phyloP scores from a whole-genome alignment of 2,888 invertebrate species.

The Lasioglossum lativentre region DNA sequence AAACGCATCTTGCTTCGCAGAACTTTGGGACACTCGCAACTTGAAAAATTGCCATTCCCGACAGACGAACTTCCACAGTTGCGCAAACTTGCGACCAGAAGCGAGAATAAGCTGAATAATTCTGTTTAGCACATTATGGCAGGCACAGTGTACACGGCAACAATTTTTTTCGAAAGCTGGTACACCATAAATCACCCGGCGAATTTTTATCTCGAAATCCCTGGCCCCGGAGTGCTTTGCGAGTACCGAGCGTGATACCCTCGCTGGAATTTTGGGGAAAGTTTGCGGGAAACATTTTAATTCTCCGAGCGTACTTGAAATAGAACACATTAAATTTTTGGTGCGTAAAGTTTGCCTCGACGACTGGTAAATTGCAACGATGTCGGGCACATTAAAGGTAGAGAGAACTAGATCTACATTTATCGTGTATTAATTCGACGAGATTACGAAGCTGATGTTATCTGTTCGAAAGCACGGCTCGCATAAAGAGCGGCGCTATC shows the following conservation, averaged over 20 bases:
- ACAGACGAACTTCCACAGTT: neutral
- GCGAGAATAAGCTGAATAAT: neutral
- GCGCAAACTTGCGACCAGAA: neutral
- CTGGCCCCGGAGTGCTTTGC: neutral
- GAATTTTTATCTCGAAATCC: neutral
- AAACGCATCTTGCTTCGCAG: slow-evolving; percentile 15
- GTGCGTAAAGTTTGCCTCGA: too few relatives aligned
- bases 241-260: too few relatives aligned
- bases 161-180: neutral
- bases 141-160: neutral
- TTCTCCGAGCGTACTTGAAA: too few relatives aligned
- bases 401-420: too few relatives aligned
- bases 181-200: too few relatives aligned
- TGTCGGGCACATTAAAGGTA: too few relatives aligned
- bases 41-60: slow-evolving; percentile 59
- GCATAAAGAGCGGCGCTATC: slow-evolving; percentile 25
- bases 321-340: too few relatives aligned
- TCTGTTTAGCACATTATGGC: neutral
- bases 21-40: slow-evolving; percentile 58
- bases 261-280: too few relatives aligned
- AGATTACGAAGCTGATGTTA: slow-evolving; percentile 28
- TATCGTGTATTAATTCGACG: slow-evolving; percentile 30
- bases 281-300: too few relatives aligned
- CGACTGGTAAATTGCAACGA: too few relatives aligned
- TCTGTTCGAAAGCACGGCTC: neutral